A percentile compares a stretch with the other conserved stretches of the same genome.
Conservation (phyloP, 2,797 vertebrate genomes). For the Sebastiscus albofasciatus region DNA sequence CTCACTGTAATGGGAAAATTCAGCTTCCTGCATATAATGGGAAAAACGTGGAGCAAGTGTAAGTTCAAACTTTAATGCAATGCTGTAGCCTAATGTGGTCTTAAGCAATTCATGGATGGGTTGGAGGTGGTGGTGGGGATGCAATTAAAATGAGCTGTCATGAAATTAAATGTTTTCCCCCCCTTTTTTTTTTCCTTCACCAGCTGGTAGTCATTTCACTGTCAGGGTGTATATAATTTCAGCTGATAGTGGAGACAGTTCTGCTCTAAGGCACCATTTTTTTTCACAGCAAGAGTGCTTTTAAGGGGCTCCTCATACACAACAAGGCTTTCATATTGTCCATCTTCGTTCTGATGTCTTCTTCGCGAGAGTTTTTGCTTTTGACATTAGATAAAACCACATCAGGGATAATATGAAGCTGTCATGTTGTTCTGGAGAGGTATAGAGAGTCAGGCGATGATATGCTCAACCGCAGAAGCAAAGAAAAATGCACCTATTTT, state of each 20-base stretch:
- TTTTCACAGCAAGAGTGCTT: slow-evolving; percentile 38
- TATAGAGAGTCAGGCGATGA: background rate
- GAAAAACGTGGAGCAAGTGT: slow-evolving; percentile 53
- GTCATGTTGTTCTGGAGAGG: background rate
- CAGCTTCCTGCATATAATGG: slow-evolving; percentile 62
- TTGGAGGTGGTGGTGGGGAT: slow-evolving; percentile 37
- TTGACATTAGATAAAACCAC: slow-evolving; percentile 24
- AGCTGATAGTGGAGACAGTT: slow-evolving; percentile 66
- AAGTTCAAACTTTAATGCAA: slow-evolving; percentile 68
- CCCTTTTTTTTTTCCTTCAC: slow-evolving; percentile 20
- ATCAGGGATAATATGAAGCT: slow-evolving; percentile 18
- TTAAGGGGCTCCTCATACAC: slow-evolving; percentile 35
- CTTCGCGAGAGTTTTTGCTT: slow-evolving; percentile 18
- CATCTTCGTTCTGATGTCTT: slow-evolving; percentile 32
- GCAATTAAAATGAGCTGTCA: slow-evolving; percentile 78
- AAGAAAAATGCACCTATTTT: background rate
- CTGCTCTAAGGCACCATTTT: slow-evolving; percentile 49
- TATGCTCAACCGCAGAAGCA: background rate
- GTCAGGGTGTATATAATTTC: slow-evolving; percentile 72
- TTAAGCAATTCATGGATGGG: slow-evolving; percentile 61
- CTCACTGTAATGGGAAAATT: slow-evolving; percentile 76
- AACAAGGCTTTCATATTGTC: slow-evolving; percentile 44
- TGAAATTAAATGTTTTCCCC: slow-evolving; percentile 64
- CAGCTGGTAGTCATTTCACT: slow-evolving; percentile 75
- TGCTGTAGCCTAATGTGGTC: slow-evolving; percentile 61